Percentiles rank a stretch among this genome's conserved stretches.
Conservation (phyloP, 1,140 invertebrate genomes). For the Parasteatoda tepidariorum region DNA sequence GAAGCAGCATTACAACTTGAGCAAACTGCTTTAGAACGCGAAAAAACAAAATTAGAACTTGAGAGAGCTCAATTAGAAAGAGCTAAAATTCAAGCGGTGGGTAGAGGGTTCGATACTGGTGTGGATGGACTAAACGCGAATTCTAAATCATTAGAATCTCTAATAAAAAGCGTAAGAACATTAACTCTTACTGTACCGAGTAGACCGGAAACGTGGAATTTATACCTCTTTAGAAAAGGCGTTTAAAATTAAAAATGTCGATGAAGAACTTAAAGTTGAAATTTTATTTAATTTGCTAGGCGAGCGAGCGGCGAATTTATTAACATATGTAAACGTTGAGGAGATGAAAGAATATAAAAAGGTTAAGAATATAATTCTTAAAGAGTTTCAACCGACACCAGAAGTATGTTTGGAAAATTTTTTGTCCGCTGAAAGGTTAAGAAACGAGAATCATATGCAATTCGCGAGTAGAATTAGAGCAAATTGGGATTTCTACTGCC, state of each 20-base stretch:
- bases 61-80: too few species aligned
- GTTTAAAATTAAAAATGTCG: background rate
- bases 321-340: background rate
- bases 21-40: too few species aligned
- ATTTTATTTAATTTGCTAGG: conserved; percentile 3
- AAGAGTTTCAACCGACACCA: background rate
- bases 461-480: background rate
- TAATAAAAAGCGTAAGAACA: background rate
- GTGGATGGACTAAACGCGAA: background rate
- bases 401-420: background rate
- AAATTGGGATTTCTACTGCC: background rate
- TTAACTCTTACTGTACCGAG: background rate
- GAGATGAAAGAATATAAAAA: background rate
- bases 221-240: background rate
- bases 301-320: background rate
- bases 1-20: too few species aligned
- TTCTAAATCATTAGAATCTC: background rate
- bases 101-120: too few species aligned
- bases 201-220: background rate
- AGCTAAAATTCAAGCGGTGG: too few species aligned
- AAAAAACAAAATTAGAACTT: too few species aligned
- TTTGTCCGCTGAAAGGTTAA: background rate
- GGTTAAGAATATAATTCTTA: background rate
- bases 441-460: background rate
- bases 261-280: background rate